Evolutionary conservation across 2,113 vertebrate genomes (phyloP), one percentile per base, ranked within the genome.

Genomic region (Semnopithecus entellus): DNA sequence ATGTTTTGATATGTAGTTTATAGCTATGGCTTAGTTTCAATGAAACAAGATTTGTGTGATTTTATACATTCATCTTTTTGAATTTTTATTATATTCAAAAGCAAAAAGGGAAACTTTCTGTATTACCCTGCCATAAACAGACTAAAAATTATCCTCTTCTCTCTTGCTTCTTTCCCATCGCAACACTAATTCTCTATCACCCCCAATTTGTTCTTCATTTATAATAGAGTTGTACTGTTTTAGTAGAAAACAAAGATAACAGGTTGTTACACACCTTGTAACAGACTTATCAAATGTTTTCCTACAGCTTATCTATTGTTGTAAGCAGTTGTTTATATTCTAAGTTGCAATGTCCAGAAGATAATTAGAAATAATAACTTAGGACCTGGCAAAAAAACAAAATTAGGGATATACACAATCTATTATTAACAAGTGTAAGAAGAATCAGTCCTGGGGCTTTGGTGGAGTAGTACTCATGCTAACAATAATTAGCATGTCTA

Each of bases 1-100:
- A 82, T 88, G 20, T 78, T 78, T 92, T 89, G 43, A 86, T 92
- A 86, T 95, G 38, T 55, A 82, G 4, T 40, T 87, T 50, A 88
- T 66, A 88, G 27, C 45, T 85, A 25, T 79, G 27, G 4, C 7
- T 76, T 79, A 78, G 7, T 57, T 88, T 96, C 16, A 84, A 40
- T 88, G 43, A 64, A 55, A 57, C 8, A 83, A 78, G 6, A 64
- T 92, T 79, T 70, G 13, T 55, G 4, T 70, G 50, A 14, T 38
- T 82, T 96, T 87, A 79, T 55, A 52, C n/a, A 72, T 72, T 55
- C 18, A 14, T 38, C 38, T 79, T 72, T 68, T 90, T 45, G 13
- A 25, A 75, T 92, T 90, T 59, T 25, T 86, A 64, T 40, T 91
- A 48, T 75, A 80, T 94, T 94, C 32, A 59, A 23, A 17, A 94